Conservation (phyloP, 2,797 vertebrate genomes). For the Leucoraja ocellata region DNA sequence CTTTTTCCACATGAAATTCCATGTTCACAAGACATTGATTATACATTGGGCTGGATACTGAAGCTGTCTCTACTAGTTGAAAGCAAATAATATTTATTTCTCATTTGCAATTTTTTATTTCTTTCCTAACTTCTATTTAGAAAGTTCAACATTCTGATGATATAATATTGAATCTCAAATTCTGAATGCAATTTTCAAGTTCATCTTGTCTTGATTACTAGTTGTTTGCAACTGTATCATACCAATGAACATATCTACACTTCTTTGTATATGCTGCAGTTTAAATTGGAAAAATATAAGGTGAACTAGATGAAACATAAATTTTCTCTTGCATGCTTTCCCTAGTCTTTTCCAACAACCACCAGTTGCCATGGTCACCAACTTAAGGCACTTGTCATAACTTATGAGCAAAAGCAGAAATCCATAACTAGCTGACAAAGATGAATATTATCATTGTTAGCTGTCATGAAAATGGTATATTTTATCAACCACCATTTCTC, state of each 20-base stretch:
- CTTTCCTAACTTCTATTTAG: background rate
- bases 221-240: background rate
- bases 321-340: background rate
- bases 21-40: background rate
- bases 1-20: background rate
- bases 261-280: background rate
- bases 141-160: background rate
- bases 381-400: too few species aligned
- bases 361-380: too few species aligned
- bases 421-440: too few species aligned
- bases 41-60: background rate
- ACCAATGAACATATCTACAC: background rate
- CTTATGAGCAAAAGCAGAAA: too few species aligned
- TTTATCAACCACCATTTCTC: too few species aligned
- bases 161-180: background rate
- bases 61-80: background rate
- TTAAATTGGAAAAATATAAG: background rate
- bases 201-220: background rate
- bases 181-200: background rate
- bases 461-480: too few species aligned
- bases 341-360: too few species aligned
- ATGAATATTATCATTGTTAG: too few species aligned
- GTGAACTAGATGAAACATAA: background rate
- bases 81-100: background rate
- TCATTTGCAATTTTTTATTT: background rate